These are phyloP conservation scores for Hippocampus zosterae DNA, from an alignment of 2,113 vertebrate species.

Conservation along the genomic window DNA sequence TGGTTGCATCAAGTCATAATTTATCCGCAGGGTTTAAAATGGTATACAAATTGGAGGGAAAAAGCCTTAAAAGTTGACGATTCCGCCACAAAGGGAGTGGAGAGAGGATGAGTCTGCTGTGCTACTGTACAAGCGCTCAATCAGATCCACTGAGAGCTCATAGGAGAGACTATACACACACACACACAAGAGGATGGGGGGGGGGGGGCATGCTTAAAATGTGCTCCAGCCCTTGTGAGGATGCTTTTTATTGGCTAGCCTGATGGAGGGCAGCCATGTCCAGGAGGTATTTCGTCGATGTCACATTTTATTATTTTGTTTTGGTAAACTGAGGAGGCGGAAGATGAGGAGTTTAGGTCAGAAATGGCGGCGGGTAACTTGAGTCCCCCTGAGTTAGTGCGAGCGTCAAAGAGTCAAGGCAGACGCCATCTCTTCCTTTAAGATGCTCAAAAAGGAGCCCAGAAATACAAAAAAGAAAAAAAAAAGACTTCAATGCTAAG, in stretches of 20 bases:
- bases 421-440: conserved; percentile 46
- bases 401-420: conserved; percentile 47
- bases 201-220: conserved; percentile 48
- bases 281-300: conserved; percentile 61
- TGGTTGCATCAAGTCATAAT: conserved; percentile 48
- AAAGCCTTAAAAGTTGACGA: conserved; percentile 17
- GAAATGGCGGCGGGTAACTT: conserved; percentile 43
- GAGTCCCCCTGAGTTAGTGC: conserved; percentile 74
- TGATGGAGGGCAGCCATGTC: conserved; percentile 25
- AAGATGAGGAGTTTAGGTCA: conserved; percentile 48
- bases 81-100: conserved; percentile 30
- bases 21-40: conserved; percentile 60
- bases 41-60: conserved; percentile 45
- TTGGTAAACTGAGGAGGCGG: conserved; percentile 37
- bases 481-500: conserved; percentile 52
- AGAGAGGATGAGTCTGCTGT: conserved; percentile 34
- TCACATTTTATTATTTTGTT: conserved; percentile 42
- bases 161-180: conserved; percentile 42
- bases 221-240: conserved; percentile 64
- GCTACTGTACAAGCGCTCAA: conserved; percentile 60
- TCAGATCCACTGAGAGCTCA: conserved; percentile 57
- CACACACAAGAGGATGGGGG: too few relatives aligned
- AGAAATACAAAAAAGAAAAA: conserved; percentile 17
- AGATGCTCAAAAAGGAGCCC: conserved; percentile 51
- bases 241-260: conserved; percentile 28